phyloP scores from a whole-genome alignment of 1,140 invertebrate species.

The Nasonia vitripennis region DNA sequence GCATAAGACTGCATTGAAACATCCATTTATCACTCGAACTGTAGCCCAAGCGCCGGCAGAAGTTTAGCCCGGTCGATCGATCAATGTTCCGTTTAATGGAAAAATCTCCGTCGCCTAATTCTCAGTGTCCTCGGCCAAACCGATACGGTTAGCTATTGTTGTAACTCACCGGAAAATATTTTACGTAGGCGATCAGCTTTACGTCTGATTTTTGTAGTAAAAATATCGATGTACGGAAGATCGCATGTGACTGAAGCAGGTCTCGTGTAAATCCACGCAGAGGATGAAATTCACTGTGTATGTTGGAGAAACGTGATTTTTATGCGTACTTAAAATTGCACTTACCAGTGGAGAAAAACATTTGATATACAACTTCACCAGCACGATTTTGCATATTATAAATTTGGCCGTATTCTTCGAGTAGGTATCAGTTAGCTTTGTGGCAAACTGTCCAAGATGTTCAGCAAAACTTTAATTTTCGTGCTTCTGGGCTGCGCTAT shows the following conservation, averaged over 20 bases:
- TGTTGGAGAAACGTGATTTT: too few species aligned
- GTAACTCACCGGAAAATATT: background rate
- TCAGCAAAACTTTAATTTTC: background rate
- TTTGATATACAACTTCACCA: background rate
- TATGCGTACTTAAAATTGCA: too few species aligned
- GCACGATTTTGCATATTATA: background rate
- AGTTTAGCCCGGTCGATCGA: conserved; percentile 57
- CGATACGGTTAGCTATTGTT: background rate
- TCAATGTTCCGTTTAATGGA: conserved; percentile 59
- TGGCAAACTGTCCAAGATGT: background rate
- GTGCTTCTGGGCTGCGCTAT: background rate
- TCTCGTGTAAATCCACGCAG: too few species aligned
- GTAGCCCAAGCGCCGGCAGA: conserved; percentile 37
- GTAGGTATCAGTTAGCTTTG: background rate
- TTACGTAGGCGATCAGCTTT: background rate
- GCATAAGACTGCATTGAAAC: conserved; percentile 53
- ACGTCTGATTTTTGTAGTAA: too few species aligned
- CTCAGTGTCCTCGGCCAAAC: conserved; percentile 29
- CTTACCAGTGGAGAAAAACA: background rate
- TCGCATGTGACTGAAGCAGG: too few species aligned
- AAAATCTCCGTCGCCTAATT: conserved; percentile 56
- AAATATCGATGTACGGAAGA: too few species aligned
- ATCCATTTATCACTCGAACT: conserved; percentile 57
- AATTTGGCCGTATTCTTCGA: background rate
- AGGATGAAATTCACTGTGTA: too few species aligned